Percentiles rank a stretch among this genome's conserved stretches.
Evolutionary conservation across 2,797 vertebrate genomes (phyloP).

Genomic region (Lepus oiostolus): DNA sequence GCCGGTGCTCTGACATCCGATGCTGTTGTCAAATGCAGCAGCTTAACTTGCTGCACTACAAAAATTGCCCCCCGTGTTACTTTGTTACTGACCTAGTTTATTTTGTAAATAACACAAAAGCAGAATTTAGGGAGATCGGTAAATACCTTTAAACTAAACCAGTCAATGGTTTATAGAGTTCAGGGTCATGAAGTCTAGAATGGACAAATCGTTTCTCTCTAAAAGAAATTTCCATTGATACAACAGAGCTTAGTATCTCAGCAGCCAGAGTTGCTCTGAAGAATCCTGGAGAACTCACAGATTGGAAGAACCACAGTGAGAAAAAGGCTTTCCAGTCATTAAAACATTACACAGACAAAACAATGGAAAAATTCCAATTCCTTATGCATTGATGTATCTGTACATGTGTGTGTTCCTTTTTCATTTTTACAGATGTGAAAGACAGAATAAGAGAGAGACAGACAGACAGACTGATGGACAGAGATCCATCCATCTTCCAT

Average conservation of each 20-base stretch:
- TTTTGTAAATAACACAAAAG: slow-evolving; percentile 3
- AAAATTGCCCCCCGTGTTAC: too few relatives aligned
- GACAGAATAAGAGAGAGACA: too few relatives aligned
- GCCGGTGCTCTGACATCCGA: too few relatives aligned
- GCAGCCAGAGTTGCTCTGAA: neutral
- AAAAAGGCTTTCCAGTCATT: neutral
- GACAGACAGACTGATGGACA: too few relatives aligned
- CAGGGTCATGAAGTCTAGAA: neutral
- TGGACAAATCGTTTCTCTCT: neutral
- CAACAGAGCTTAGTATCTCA: neutral
- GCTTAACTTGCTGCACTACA: too few relatives aligned
- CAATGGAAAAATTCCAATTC: neutral
- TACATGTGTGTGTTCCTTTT: neutral
- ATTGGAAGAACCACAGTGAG: neutral
- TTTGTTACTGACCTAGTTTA: neutral
- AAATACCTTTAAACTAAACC: slow-evolving; percentile 6
- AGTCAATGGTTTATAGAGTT: slow-evolving; percentile 7
- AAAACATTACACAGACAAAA: neutral
- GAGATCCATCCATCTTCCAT: too few relatives aligned
- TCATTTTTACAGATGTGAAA: too few relatives aligned
- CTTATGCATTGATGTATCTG: neutral
- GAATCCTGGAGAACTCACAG: neutral
- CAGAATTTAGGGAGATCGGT: slow-evolving; percentile 36
- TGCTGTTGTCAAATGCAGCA: too few relatives aligned
- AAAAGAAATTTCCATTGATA: neutral